A percentile compares a stretch with the other conserved stretches of the same genome.
Conservation (phyloP, 2,888 invertebrate species). For the Eilema griseolum region DNA sequence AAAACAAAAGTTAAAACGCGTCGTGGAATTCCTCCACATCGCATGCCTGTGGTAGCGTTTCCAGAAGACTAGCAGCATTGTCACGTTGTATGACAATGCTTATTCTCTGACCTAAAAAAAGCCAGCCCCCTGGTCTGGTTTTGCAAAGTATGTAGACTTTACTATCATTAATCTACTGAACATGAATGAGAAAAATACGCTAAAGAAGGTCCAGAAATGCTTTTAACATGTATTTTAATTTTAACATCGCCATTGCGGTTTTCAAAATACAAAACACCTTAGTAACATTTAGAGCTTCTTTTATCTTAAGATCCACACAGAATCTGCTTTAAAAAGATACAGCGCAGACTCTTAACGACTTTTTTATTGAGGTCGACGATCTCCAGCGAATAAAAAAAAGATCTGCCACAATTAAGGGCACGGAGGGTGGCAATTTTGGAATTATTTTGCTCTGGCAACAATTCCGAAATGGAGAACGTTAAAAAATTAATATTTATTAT, state of each 20-base stretch:
- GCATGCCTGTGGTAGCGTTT: too few species aligned
- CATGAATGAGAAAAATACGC: background rate
- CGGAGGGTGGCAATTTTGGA: slow-evolving; percentile 52
- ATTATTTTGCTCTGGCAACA: slow-evolving; percentile 48
- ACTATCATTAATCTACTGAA: background rate
- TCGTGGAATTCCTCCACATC: too few species aligned
- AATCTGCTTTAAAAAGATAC: slow-evolving; percentile 48
- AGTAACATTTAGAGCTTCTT: slow-evolving; percentile 20
- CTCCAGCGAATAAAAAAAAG: slow-evolving; percentile 49
- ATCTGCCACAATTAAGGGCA: slow-evolving; percentile 54
- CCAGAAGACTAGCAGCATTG: too few species aligned
- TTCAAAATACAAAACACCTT: slow-evolving; percentile 12
- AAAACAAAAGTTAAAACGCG: too few species aligned
- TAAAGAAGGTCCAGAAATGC: background rate
- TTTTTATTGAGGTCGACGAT: slow-evolving; percentile 55
- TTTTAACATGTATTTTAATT: background rate
- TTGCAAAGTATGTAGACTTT: too few species aligned
- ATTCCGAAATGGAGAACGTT: slow-evolving; percentile 41
- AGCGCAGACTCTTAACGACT: slow-evolving; percentile 46
- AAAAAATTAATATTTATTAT: slow-evolving; percentile 52
- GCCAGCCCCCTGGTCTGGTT: too few species aligned
- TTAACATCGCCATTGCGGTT: background rate
- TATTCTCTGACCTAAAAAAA: too few species aligned
- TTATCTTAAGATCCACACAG: slow-evolving; percentile 44
- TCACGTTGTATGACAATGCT: too few species aligned